A percentile compares a stretch with the other conserved stretches of the same genome.
Evolutionary conservation across 1,140 invertebrate species (phyloP).

Genomic region (Ips typographus): DNA sequence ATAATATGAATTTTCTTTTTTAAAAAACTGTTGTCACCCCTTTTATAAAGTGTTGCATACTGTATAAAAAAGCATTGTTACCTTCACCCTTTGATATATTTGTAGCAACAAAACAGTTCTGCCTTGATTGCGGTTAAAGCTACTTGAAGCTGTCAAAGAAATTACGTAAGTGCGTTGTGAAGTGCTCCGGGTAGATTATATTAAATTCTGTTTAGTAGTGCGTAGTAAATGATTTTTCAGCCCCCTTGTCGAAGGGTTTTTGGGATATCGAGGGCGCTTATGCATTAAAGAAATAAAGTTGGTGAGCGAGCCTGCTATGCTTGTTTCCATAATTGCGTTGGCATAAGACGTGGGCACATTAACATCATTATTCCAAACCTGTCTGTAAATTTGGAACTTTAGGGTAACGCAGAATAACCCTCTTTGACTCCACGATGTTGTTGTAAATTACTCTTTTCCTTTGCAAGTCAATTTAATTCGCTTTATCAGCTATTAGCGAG

Average conservation of each 20-base stretch:
- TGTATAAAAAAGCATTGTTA: no score
- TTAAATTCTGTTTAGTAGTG: constrained; percentile 12
- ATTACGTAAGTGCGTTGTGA: constrained; percentile 10
- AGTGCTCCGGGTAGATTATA: constrained; percentile 6
- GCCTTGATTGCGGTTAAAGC: not conserved
- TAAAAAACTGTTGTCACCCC: no score
- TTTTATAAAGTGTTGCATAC: no score
- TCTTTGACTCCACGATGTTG: no score
- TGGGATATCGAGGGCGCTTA: constrained; percentile 1
- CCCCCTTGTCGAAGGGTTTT: constrained; percentile 3
- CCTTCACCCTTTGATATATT: no score
- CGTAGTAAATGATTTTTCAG: not conserved
- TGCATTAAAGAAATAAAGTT: not conserved
- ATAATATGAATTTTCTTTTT: no score
- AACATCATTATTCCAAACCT: not conserved
- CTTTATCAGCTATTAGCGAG: no score
- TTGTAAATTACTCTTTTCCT: no score
- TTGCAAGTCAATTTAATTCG: no score
- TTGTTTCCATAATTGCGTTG: constrained; percentile 15
- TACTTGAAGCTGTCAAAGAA: constrained; percentile 9
- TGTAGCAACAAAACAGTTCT: not conserved
- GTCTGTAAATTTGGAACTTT: no score
- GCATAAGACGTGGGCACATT: not conserved
- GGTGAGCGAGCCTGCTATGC: not conserved
- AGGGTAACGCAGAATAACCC: no score